These are phyloP conservation scores for Lanius collurio DNA, from an alignment of 2,113 vertebrate species.

Conservation along the genomic window DNA sequence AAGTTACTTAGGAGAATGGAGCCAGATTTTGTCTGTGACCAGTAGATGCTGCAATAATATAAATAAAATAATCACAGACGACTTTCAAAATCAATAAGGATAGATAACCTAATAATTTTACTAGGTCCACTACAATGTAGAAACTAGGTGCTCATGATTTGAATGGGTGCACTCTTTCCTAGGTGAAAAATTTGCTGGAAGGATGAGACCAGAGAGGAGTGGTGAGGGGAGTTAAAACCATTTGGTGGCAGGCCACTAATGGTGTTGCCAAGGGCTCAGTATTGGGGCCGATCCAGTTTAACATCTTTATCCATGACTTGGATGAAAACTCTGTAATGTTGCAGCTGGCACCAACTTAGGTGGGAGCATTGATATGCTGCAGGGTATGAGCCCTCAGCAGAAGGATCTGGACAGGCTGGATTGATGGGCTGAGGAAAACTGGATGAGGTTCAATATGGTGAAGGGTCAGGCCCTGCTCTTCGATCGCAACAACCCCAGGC, in stretches of 20 bases:
- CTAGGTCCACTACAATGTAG: rapidly evolving
- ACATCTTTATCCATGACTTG: background rate
- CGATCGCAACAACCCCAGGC: background rate
- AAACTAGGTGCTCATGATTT: background rate
- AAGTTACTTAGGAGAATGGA: background rate
- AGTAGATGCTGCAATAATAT: background rate
- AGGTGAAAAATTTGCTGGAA: background rate
- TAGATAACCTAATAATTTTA: background rate
- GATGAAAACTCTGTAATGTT: background rate
- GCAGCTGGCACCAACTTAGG: background rate
- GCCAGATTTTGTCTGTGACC: background rate
- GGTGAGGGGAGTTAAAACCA: background rate
- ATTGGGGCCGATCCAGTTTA: rapidly evolving
- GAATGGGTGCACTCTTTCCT: background rate
- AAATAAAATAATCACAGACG: background rate
- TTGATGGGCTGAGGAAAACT: background rate
- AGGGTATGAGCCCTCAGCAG: background rate
- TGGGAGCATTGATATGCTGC: background rate
- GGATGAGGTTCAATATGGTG: background rate
- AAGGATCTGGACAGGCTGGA: background rate
- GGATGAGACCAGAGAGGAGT: background rate
- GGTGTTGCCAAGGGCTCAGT: background rate
- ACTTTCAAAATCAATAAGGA: background rate
- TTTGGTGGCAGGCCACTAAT: background rate
- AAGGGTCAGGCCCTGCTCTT: background rate